These are phyloP conservation scores for Pachyuromys duprasi DNA, from an alignment of 2,797 vertebrate genomes.

Conservation along the genomic window DNA sequence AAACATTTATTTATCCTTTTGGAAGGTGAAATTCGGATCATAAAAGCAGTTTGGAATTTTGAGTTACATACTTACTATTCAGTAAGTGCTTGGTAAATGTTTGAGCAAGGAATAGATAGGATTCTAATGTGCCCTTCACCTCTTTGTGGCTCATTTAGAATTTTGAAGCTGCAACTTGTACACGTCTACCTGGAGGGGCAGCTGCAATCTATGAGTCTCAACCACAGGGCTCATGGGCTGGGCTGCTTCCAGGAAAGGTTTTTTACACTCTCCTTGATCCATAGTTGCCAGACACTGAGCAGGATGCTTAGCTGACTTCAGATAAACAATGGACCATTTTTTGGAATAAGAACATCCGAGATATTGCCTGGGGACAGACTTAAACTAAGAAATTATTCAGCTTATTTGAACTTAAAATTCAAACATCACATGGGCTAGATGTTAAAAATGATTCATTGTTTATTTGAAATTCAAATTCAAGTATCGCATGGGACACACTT, in stretches of 20 bases:
- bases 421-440: neutral
- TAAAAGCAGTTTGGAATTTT: no score
- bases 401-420: conserved; percentile 16
- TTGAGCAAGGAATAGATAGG: no score
- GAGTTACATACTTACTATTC: no score
- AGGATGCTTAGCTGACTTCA: neutral
- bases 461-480: conserved; percentile 52
- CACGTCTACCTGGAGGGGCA: neutral
- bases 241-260: fast-evolving
- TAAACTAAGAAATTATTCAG: neutral
- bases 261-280: neutral
- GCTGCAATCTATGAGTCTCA: fast-evolving
- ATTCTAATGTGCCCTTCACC: neutral
- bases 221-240: fast-evolving
- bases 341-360: neutral
- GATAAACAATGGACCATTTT: neutral
- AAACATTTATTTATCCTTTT: no score
- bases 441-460: neutral
- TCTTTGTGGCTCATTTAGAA: neutral
- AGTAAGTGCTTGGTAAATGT: no score
- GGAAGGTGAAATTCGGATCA: no score
- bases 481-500: neutral
- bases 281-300: neutral
- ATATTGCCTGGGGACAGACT: neutral
- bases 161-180: neutral